Evolutionary conservation across 1,140 invertebrate species (phyloP).

Genomic region (Venustaconcha ellipsiformis): DNA sequence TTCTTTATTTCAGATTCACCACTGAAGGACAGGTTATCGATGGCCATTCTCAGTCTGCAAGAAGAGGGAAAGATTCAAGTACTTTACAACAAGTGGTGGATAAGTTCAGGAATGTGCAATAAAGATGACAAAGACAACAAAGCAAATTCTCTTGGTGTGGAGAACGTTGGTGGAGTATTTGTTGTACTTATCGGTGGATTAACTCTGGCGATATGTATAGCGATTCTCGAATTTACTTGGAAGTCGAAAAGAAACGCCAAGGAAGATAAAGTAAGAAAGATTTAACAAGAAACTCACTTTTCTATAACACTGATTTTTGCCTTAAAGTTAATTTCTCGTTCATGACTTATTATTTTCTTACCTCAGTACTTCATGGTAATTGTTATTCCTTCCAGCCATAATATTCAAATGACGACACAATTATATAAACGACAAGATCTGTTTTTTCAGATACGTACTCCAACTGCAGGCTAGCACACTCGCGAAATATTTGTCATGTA

Average conservation of each 20-base stretch:
- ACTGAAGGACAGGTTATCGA: slow-evolving; percentile 94
- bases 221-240: slow-evolving; percentile 95
- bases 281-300: not conserved
- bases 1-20: slow-evolving; percentile 77
- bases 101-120: slow-evolving; percentile 85
- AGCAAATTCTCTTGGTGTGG: slow-evolving; percentile 91
- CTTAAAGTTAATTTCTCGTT: too few species aligned
- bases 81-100: slow-evolving; percentile 98
- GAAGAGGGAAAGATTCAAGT: slow-evolving; percentile 92
- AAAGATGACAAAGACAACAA: slow-evolving; percentile 94
- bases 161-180: slow-evolving; percentile 96
- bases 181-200: slow-evolving; percentile 94
- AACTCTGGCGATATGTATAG: slow-evolving; percentile 89
- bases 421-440: too few species aligned
- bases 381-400: too few species aligned
- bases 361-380: too few species aligned
- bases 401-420: too few species aligned
- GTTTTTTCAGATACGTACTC: too few species aligned
- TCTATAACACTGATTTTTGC: too few species aligned
- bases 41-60: too few species aligned
- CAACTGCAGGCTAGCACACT: too few species aligned
- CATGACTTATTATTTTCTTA: too few species aligned
- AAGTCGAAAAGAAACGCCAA: slow-evolving; percentile 92
- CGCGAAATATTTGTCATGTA: too few species aligned
- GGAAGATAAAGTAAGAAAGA: slow-evolving; percentile 79